Evolutionary conservation across 1,140 invertebrate species (phyloP).

Genomic region (Phthorimaea operculella): DNA sequence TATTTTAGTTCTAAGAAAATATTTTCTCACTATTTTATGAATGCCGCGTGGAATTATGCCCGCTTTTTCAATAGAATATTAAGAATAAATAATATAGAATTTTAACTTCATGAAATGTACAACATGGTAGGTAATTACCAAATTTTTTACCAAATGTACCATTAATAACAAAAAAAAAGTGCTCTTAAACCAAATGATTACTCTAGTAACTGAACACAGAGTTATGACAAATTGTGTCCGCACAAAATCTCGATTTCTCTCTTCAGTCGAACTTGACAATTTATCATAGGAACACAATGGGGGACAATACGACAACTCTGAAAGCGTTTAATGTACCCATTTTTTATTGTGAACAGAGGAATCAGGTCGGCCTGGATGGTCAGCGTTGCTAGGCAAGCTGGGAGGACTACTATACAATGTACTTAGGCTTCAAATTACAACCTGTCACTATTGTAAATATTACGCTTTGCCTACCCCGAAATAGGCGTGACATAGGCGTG

Average conservation of each 20-base stretch:
- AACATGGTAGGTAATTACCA: conserved; percentile 5
- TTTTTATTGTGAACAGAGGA: background rate
- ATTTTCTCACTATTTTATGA: conserved; percentile 10
- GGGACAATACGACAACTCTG: background rate
- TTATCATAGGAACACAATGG: conserved; percentile 14
- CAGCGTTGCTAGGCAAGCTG: background rate
- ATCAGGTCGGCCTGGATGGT: background rate
- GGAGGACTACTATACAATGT: no score
- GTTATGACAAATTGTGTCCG: conserved; percentile 12
- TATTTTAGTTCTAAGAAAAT: conserved; percentile 8
- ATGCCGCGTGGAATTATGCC: background rate
- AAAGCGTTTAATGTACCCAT: conserved; percentile 10
- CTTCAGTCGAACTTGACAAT: conserved; percentile 6
- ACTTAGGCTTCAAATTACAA: no score
- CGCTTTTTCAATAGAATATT: conserved; percentile 7
- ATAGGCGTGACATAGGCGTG: no score
- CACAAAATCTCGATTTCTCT: conserved; percentile 2
- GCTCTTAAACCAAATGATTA: no score
- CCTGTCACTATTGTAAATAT: no score
- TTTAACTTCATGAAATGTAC: no score
- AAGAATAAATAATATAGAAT: no score
- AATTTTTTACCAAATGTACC: conserved; percentile 1
- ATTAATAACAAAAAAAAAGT: no score
- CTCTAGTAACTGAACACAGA: no score
- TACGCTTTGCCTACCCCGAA: no score